Conservation (phyloP, 2,113 vertebrate genomes). For the Coregonus clupeaformis region DNA sequence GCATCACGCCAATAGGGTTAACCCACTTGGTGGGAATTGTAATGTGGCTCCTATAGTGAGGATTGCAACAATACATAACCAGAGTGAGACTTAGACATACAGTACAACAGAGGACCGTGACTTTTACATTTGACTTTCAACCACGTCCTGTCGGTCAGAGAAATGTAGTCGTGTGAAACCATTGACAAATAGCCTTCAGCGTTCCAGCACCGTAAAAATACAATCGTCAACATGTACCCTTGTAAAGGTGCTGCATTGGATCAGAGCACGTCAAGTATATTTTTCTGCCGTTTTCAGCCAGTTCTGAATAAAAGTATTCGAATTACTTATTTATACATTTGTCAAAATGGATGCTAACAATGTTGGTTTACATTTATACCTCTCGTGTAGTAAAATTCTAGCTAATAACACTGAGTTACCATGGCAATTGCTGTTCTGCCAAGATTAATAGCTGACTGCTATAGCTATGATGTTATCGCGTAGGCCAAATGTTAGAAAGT, state of each 20-base stretch:
- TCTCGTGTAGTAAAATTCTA: no score
- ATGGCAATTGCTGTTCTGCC: no score
- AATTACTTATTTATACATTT: not conserved
- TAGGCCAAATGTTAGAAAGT: no score
- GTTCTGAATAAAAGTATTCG: not conserved
- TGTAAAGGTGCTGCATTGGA: not conserved
- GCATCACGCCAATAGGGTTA: no score
- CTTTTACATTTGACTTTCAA: not conserved
- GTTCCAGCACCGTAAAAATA: not conserved
- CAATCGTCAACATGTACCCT: not conserved
- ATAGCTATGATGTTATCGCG: no score
- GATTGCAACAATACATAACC: not conserved
- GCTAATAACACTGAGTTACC: no score
- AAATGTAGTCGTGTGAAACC: not conserved
- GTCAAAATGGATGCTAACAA: no score
- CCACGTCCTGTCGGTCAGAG: not conserved
- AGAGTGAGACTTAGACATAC: not conserved
- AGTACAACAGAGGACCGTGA: not conserved
- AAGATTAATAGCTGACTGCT: no score
- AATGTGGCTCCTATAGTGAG: no score
- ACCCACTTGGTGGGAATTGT: no score
- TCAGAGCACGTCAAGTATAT: not conserved
- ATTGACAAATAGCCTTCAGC: not conserved
- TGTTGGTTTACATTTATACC: no score
- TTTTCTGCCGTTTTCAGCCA: not conserved